phyloP scores from a whole-genome alignment of 2,888 invertebrate genomes.

The Pinctada fucata region DNA sequence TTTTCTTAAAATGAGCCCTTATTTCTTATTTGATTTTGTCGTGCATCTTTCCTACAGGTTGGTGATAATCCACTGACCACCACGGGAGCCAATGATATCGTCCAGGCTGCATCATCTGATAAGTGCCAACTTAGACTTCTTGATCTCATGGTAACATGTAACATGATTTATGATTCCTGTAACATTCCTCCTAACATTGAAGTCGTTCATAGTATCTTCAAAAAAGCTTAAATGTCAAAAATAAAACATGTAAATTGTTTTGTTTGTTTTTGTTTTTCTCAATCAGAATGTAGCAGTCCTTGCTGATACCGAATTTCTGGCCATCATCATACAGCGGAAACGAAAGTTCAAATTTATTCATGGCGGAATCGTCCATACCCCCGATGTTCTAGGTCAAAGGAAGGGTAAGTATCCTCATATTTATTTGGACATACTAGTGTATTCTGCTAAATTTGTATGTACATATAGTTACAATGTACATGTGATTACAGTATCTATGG shows the following conservation, averaged over 20 bases:
- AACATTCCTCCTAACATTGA: background rate
- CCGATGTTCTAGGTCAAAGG: constrained; percentile 63
- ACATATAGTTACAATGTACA: too few relatives aligned
- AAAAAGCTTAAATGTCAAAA: background rate
- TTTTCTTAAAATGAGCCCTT: too few relatives aligned
- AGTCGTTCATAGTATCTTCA: too few relatives aligned
- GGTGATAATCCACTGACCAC: constrained; percentile 68
- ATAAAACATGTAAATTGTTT: background rate
- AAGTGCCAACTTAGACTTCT: constrained; percentile 52
- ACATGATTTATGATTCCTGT: background rate
- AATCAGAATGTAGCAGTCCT: constrained; percentile 61
- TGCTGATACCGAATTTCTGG: constrained; percentile 62
- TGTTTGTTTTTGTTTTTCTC: background rate
- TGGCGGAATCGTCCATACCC: constrained; percentile 63
- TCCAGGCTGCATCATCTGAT: constrained; percentile 55
- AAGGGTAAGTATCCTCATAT: constrained; percentile 45
- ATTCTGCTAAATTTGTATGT: too few relatives aligned
- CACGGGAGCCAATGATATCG: constrained; percentile 67
- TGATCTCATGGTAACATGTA: constrained; percentile 58
- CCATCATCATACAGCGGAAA: constrained; percentile 53
- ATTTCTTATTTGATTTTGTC: too few relatives aligned
- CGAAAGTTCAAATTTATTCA: constrained; percentile 59
- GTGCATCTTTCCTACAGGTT: constrained; percentile 46
- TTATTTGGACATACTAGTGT: too few relatives aligned
- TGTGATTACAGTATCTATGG: too few relatives aligned